A percentile compares a stretch with the other conserved stretches of the same genome.
phyloP scores from a whole-genome alignment of 2,888 invertebrate species.

The Pteria penguin region DNA sequence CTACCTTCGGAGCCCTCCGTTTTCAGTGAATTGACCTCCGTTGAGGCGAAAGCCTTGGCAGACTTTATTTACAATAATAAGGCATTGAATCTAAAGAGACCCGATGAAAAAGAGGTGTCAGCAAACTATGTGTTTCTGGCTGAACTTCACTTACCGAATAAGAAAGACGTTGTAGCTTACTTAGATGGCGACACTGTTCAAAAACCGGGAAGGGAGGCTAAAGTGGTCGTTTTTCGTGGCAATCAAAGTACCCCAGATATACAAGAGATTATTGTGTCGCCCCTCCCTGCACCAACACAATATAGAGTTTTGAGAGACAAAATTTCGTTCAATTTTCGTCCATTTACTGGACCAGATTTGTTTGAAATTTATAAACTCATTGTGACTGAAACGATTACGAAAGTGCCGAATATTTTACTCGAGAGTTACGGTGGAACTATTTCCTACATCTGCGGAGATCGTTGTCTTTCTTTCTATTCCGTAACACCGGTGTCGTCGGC shows the following conservation, averaged over 20 bases:
- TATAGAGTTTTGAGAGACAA: slow-evolving; percentile 34
- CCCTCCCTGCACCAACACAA: slow-evolving; percentile 46
- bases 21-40: slow-evolving; percentile 57
- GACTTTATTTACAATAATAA: slow-evolving; percentile 43
- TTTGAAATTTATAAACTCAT: slow-evolving; percentile 29
- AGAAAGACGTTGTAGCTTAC: slow-evolving; percentile 49
- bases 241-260: slow-evolving; percentile 57
- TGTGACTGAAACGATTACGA: slow-evolving; percentile 31
- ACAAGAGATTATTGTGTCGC: slow-evolving; percentile 66
- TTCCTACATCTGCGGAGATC: slow-evolving; percentile 41
- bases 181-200: slow-evolving; percentile 41
- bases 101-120: slow-evolving; percentile 20
- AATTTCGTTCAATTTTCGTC: slow-evolving; percentile 59
- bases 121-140: slow-evolving; percentile 43
- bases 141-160: slow-evolving; percentile 52
- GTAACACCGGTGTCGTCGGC: slow-evolving; percentile 32
- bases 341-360: slow-evolving; percentile 55
- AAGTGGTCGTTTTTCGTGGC: slow-evolving; percentile 66
- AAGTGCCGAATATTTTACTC: slow-evolving; percentile 54
- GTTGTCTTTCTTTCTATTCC: slow-evolving; percentile 45
- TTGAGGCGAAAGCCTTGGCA: slow-evolving; percentile 49
- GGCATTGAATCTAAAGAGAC: slow-evolving; percentile 43
- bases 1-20: slow-evolving; percentile 50
- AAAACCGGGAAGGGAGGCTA: slow-evolving; percentile 62
- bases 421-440: slow-evolving; percentile 68